Evolutionary conservation across 2,888 invertebrate species (phyloP), one percentile per base, ranked within the genome.

Genomic region (Drosophila kokeensis): DNA sequence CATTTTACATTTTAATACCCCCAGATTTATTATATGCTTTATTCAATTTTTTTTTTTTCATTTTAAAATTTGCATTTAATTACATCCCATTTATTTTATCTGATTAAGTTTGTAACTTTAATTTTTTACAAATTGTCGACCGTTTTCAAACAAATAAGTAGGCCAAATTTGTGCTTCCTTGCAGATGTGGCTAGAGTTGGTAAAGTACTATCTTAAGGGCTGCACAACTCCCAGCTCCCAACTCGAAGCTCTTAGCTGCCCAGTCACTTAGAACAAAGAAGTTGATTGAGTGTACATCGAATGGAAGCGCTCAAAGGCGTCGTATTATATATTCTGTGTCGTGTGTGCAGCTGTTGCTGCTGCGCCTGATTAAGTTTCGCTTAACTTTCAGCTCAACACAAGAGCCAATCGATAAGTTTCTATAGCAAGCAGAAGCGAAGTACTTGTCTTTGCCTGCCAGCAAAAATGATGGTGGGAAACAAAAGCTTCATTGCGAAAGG

Each of bases 301-400:
- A 59, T 66, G 45, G 81, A 53, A 68, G 40, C 54, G 69, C 45
- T 45, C 60, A 66, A 68, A 69, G 52, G 49, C 60, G 32, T 67
- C 38, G 53, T 15, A 45, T 21, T 45, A 2, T 24, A 15, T 24
- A 45, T 45, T 45, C 21, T 27, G 49, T 62, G 30, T 11, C 36
- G 30, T 48, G 34, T 34, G 36, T 60, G 69, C 67, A 69, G 73
- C 68, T 79, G 81, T 53, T 70, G 71, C 69, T 69, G 60, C 69
- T 78, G 73, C 61, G 70, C 69, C 78, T 88, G 85, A 89, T 88
- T 83, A 88, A 87, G 86, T 80, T 85, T 82, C 64, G 73, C 78
- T 64, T 73, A 77, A 79, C 62, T 75, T 71, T 66, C 49, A 53
- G 62, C 55, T 57, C n/a, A 38, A 49, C 67, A 74, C 61, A 70